Evolutionary conservation across 2,113 vertebrate species (phyloP), one percentile per base, ranked within the genome.

Genomic region (Apodemus sylvaticus): DNA sequence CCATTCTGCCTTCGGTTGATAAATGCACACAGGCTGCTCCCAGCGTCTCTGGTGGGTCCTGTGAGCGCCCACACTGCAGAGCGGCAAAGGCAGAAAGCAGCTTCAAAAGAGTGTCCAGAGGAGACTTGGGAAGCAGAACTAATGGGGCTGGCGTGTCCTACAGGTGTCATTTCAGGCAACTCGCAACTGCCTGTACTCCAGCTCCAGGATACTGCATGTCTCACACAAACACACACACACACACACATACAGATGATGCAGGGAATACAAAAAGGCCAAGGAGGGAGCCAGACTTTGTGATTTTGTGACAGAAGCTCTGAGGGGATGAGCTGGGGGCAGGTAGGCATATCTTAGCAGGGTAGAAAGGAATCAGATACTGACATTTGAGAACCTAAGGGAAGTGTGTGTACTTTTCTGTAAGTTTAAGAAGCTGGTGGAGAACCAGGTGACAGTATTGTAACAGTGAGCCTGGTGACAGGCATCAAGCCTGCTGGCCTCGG

Each of bases 381-480:
- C 10, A n/a, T 39, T 20, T 60, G 55, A 88, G 66, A 78, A 77
- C 24, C 1, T 64, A 70, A 77, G 62, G 34, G 53, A 93, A 85
- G 42, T 36, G 7, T 19, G 48, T 3, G 36, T 19, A 26, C n/a
- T 89, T 73, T 53, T 73, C 16, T 53, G 53, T 53, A 13, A 79
- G 94, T 94, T 92, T 96, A 73, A 93, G 86, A 93, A 81, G 11
- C 66, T 86, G 66, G 42, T 70, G 9, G 39, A 60, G 48, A 39
- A 22, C 36, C 16, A 68, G 22, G 34, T 60, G 64, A 13, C 26
- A 86, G 12, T 71, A 78, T n/a, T 19, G 60, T 93, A 58, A 51
- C 39, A 53, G 91, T n/a, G 42, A 93, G 39, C n/a, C 36, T 94
- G 45, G 53, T 64, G 68, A 81, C 20, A 66, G 55, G n/a, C 86